Conservation (phyloP, 2,888 invertebrate species). For the Cheilosia impressa region DNA sequence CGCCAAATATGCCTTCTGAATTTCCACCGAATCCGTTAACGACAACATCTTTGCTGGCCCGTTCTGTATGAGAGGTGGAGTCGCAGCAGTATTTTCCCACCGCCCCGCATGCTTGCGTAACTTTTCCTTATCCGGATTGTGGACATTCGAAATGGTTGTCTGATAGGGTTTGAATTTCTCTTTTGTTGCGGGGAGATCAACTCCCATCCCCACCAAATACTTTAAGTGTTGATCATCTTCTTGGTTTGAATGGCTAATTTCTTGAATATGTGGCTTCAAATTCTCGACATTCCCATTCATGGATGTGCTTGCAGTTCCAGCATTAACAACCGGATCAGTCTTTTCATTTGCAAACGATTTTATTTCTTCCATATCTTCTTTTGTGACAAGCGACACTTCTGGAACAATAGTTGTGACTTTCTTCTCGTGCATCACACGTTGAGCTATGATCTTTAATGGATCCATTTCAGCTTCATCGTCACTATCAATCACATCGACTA, state of each 20-base stretch:
- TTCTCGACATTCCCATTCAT: conserved; percentile 71
- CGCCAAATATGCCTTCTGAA: conserved; percentile 80
- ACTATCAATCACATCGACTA: conserved; percentile 80
- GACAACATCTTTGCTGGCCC: conserved; percentile 79
- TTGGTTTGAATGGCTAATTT: conserved; percentile 21
- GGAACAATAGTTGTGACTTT: conserved; percentile 78
- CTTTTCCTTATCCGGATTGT: conserved; percentile 82
- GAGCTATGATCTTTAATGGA: conserved; percentile 81
- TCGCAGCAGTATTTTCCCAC: conserved; percentile 83
- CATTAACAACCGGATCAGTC: conserved; percentile 56
- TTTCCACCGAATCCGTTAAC: conserved; percentile 81
- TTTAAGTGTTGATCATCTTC: conserved; percentile 80
- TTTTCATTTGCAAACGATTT: conserved; percentile 76
- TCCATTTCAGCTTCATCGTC: conserved; percentile 82
- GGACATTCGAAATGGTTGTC: conserved; percentile 82
- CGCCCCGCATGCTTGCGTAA: conserved; percentile 79
- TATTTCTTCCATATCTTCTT: conserved; percentile 81
- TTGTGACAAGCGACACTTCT: conserved; percentile 79
- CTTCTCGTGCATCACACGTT: conserved; percentile 80
- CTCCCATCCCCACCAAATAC: conserved; percentile 80
- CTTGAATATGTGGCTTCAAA: conserved; percentile 66
- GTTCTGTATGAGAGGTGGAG: conserved; percentile 81
- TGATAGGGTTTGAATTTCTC: conserved; percentile 82
- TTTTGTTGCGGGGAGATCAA: conserved; percentile 63
- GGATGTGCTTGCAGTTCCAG: conserved; percentile 78